Conservation (phyloP, 2,113 vertebrate species). For the Heliornis fulica region DNA sequence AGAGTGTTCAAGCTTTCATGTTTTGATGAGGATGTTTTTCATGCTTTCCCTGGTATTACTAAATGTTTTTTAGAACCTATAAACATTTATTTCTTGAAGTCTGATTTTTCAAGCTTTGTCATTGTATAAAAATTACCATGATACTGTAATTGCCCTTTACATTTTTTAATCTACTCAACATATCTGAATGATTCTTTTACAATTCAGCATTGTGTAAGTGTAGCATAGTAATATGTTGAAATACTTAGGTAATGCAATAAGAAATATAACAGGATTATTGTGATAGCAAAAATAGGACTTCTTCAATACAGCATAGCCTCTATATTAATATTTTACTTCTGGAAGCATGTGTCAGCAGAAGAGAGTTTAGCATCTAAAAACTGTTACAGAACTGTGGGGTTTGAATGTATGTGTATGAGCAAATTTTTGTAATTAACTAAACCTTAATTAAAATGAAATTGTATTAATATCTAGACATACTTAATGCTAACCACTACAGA, state of each 20-base stretch:
- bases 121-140: background rate
- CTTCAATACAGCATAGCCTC: background rate
- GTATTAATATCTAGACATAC: background rate
- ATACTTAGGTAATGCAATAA: background rate
- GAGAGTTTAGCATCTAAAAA: background rate
- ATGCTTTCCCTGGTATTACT: background rate
- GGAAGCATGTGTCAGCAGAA: background rate
- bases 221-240: background rate
- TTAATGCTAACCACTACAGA: background rate
- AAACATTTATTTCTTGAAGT: background rate
- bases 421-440: background rate
- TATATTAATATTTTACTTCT: background rate
- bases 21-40: background rate
- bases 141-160: background rate
- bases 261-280: background rate
- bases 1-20: background rate
- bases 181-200: background rate
- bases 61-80: background rate
- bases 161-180: background rate
- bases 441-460: background rate
- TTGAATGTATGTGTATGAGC: background rate
- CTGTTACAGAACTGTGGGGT: background rate
- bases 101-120: background rate
- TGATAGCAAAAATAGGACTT: background rate
- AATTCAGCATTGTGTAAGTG: background rate